Conservation (phyloP, 64 coral and sea anemone species). For the Montipora foliosa region DNA sequence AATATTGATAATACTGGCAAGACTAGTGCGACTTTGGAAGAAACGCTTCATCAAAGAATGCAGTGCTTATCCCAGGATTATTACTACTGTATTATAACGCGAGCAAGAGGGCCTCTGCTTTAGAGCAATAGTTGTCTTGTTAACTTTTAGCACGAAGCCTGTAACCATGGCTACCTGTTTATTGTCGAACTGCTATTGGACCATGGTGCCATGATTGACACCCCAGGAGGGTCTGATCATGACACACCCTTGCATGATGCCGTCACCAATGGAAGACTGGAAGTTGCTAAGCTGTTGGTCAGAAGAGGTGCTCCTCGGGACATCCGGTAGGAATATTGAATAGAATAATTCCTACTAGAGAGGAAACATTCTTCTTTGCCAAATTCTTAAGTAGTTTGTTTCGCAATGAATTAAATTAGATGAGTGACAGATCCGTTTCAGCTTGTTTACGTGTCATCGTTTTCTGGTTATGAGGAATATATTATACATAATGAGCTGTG, state of each 20-base stretch:
- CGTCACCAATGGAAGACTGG: conserved; percentile 79
- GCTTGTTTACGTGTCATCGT: too few species aligned
- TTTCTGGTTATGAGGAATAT: too few species aligned
- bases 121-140: background rate
- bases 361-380: background rate
- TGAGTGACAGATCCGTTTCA: too few species aligned
- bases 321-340: conserved; percentile 54
- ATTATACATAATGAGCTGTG: too few species aligned
- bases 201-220: conserved; percentile 82
- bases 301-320: conserved; percentile 74
- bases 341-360: background rate
- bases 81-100: too few species aligned
- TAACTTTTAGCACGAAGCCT: conserved; percentile 92
- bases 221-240: conserved; percentile 90
- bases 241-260: conserved; percentile 97
- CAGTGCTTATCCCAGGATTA: too few species aligned
- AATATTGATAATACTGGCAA: too few species aligned
- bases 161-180: conserved; percentile 88
- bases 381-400: too few species aligned
- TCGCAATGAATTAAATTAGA: too few species aligned
- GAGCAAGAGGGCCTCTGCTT: too few species aligned
- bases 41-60: too few species aligned
- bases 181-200: conserved; percentile 89
- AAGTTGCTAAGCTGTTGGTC: conserved; percentile 80
- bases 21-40: too few species aligned